Base-by-base conservation (phyloP, 2,797 vertebrate genomes). In the Silurus aristotelis region DNA sequence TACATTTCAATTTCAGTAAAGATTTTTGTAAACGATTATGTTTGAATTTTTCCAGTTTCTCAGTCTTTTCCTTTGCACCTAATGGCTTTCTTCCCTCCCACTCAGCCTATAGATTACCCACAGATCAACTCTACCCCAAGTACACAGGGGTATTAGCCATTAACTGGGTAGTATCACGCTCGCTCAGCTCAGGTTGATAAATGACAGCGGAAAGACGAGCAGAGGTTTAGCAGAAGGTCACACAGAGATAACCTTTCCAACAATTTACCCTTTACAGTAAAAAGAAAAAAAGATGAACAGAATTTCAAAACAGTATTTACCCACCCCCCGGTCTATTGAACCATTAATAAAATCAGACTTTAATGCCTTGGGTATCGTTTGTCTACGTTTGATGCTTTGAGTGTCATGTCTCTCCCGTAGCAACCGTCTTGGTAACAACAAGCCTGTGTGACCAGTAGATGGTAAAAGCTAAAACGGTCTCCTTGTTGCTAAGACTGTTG, bases 401-500 rank as follows among this genome's bases (percentile, higher is more conserved):
- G 86, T 90, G 87, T 87, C 86, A 83, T 86, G 68, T 91, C 88
- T 89, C 82, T 84, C 83, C 90, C 90, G 87, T 91, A 91, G 91
- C 90, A 92, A 92, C 91, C 84, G 79, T 89, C 90, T 90, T 90
- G 82, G 89, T 90, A 89, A 91, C 89, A 90, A 91, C 89, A 91
- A 90, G 88, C 85, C 89, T 87, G 68, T 90, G 84, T 90, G 91
- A 89, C 89, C 90, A 89, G 89, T 90, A 86, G 85, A 89, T 90
- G 88, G 87, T 87, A 88, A 89, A 90, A 92, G 89, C 88, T 87
- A 89, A 89, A 92, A 90, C 82, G 85, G 87, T 90, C 85, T 89
- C 83, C 87, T 89, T 82, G 90, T 91, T 91, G 88, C 91, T 90
- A 90, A 90, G 90, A 91, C 87, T 85, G 91, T 92, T 92, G 91